Evolutionary conservation across 2,888 invertebrate species (phyloP).

Genomic region (Criorhina ranunculi): DNA sequence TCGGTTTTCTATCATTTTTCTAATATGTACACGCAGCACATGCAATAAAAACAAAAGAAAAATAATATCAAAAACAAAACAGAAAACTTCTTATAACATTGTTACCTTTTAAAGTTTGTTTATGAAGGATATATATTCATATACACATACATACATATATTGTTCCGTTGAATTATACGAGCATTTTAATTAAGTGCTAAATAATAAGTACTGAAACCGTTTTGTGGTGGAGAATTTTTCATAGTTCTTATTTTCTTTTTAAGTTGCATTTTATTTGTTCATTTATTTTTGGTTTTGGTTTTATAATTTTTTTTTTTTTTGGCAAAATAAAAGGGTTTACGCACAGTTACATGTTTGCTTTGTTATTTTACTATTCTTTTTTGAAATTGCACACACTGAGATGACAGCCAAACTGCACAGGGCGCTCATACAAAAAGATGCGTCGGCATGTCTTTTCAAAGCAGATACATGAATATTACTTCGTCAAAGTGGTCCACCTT

Average conservation of each 20-base stretch:
- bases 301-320: constrained; percentile 32
- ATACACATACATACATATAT: constrained; percentile 44
- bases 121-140: constrained; percentile 39
- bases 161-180: constrained; percentile 46
- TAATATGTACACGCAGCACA: constrained; percentile 28
- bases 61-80: constrained; percentile 21
- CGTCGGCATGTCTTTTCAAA: too few species aligned
- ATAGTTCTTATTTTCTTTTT: constrained; percentile 4
- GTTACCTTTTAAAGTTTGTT: constrained; percentile 52
- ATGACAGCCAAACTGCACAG: too few species aligned
- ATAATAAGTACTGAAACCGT: constrained; percentile 31
- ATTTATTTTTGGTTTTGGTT: constrained; percentile 9
- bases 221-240: constrained; percentile 24
- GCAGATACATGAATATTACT: too few species aligned
- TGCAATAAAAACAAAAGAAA: constrained; percentile 17
- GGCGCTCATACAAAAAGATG: too few species aligned
- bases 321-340: constrained; percentile 57
- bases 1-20: constrained; percentile 22
- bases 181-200: constrained; percentile 34
- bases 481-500: too few species aligned
- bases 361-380: constrained; percentile 8
- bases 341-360: constrained; percentile 32
- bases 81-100: constrained; percentile 41
- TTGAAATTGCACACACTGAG: not conserved
- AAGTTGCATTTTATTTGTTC: constrained; percentile 38